Conservation (phyloP, 2,797 vertebrate species). For the Champsocephalus esox region DNA sequence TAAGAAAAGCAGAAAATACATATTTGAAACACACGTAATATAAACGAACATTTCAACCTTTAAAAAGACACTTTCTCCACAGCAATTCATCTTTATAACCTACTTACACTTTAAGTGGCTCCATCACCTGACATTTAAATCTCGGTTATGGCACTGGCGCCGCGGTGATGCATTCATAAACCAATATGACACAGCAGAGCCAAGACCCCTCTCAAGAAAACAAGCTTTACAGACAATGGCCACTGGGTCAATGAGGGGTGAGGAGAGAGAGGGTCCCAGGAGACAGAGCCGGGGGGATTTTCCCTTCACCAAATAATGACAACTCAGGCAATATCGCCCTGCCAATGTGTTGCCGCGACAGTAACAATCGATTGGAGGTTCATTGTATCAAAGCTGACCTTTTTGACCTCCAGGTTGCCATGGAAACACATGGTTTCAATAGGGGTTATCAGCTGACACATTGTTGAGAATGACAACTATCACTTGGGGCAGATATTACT, state of each 20-base stretch:
- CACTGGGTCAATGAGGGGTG: constrained; percentile 73
- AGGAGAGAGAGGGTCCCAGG: constrained; percentile 62
- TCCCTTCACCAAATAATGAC: constrained; percentile 73
- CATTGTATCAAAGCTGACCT: constrained; percentile 71
- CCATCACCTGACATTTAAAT: constrained; percentile 75
- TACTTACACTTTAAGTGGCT: constrained; percentile 64
- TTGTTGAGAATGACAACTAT: constrained; percentile 45
- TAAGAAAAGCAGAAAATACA: constrained; percentile 26
- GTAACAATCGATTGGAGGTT: constrained; percentile 60
- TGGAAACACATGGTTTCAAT: constrained; percentile 52
- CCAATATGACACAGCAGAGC: constrained; percentile 58
- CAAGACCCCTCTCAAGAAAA: constrained; percentile 33
- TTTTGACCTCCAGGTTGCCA: constrained; percentile 70
- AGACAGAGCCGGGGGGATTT: constrained; percentile 64
- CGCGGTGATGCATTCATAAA: constrained; percentile 66
- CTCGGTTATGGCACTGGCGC: constrained; percentile 70
- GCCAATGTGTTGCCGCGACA: constrained; percentile 60
- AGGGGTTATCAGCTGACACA: constrained; percentile 19
- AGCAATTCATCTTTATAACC: constrained; percentile 65
- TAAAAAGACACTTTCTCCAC: constrained; percentile 41
- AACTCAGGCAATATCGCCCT: constrained; percentile 68
- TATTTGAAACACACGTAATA: constrained; percentile 1
- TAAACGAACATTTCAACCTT: constrained; percentile 50
- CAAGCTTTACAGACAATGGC: constrained; percentile 61
- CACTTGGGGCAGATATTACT: constrained; percentile 48